Evolutionary conservation across 2,113 vertebrate species (phyloP).

Genomic region (Myiagra hebetior): DNA sequence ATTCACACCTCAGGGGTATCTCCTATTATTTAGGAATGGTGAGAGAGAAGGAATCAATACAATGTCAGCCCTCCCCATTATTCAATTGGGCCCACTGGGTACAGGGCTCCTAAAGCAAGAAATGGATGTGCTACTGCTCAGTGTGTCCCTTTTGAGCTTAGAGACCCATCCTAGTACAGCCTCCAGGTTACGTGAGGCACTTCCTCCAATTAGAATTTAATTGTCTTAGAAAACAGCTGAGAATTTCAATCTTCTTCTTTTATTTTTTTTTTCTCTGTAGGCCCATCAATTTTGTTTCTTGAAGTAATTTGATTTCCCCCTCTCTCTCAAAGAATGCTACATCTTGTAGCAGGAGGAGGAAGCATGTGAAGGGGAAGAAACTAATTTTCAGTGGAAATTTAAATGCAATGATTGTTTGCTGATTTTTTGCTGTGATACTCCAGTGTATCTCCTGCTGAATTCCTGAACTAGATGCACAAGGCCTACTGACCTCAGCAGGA

Average conservation of each 20-base stretch:
- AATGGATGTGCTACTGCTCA: background rate
- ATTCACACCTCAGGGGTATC: background rate
- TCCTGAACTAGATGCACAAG: background rate
- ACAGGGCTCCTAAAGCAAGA: background rate
- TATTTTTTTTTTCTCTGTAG: background rate
- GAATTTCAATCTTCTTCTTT: constrained; percentile 8
- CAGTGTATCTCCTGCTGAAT: background rate
- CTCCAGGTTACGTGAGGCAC: background rate
- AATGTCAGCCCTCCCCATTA: background rate
- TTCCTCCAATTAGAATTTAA: constrained; percentile 55
- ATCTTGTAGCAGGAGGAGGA: background rate
- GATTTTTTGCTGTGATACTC: background rate
- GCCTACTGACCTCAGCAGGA: background rate
- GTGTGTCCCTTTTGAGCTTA: background rate
- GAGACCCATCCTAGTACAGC: background rate
- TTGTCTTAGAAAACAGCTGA: constrained; percentile 3
- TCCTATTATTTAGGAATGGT: background rate
- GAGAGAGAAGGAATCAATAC: constrained; percentile 24
- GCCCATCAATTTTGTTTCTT: constrained; percentile 34
- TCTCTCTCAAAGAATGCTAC: background rate
- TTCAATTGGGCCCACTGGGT: background rate
- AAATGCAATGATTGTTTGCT: background rate
- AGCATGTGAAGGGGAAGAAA: background rate
- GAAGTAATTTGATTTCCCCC: constrained; percentile 33
- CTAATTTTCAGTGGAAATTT: constrained; percentile 2